A percentile compares a stretch with the other conserved stretches of the same genome.
Evolutionary conservation across 2,113 vertebrate species (phyloP).

Genomic region (Lepisosteus osseus): DNA sequence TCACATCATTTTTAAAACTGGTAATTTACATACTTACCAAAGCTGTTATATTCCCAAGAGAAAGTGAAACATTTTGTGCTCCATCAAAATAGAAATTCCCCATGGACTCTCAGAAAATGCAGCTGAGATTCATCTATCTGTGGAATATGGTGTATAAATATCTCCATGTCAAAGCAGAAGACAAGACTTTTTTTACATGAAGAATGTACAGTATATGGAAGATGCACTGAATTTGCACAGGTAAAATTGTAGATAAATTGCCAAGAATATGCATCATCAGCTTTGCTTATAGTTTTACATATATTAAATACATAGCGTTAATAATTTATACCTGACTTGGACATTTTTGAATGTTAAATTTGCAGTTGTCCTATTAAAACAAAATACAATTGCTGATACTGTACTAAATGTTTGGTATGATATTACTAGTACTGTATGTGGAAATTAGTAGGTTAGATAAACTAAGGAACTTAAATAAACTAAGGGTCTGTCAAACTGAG

Average conservation of each 20-base stretch:
- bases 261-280: constrained; percentile 11
- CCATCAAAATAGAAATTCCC: constrained; percentile 46
- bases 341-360: no score
- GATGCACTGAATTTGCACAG: constrained; percentile 33
- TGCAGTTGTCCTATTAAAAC: no score
- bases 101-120: constrained; percentile 41
- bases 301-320: no score
- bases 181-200: constrained; percentile 40
- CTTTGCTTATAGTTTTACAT: constrained; percentile 30
- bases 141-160: constrained; percentile 49
- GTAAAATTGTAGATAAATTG: constrained; percentile 41
- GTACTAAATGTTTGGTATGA: no score
- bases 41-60: constrained; percentile 39
- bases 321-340: no score
- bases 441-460: no score
- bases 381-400: no score
- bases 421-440: no score
- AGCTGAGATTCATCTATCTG: constrained; percentile 63
- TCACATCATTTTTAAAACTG: constrained; percentile 33
- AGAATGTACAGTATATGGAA: constrained; percentile 32
- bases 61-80: constrained; percentile 18
- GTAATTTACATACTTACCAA: constrained; percentile 41
- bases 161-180: constrained; percentile 43
- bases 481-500: no score
- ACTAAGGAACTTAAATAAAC: no score